Base-by-base conservation (phyloP, 2,888 invertebrate genomes). In the Oligia latruncula region DNA sequence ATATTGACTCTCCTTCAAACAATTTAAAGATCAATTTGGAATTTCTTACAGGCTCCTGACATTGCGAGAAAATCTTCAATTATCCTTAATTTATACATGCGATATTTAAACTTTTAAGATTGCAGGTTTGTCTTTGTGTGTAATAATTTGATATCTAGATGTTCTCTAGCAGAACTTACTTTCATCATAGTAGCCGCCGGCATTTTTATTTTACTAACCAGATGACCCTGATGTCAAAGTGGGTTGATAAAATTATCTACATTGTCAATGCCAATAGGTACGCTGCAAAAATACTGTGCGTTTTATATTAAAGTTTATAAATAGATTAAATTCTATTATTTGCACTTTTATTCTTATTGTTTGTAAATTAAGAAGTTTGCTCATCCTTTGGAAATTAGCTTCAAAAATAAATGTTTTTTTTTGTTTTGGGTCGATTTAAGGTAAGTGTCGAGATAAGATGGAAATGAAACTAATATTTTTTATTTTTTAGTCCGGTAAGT, bases 21-120 rank as follows among this genome's bases (percentile, higher is more conserved):
- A 85, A 70, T 82, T 85, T 90, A 92, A 87, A 90, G 91, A 90
- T 87, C 87, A 90, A 89, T 91, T 85, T 88, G 84, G 85, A 80
- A 74, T 46, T 67, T 71, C 55, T 35, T 80, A 65, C 78, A 75
- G 70, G 29, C 71, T 81, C 74, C 73, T 77, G 67, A 80, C 73
- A 81, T 82, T 71, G 81, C 86, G 79, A 82, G 67, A 80, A 81
- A 76, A 76, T 76, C 70, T 75, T 58, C 70, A 78, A 71, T 71
- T 77, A 80, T 64, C 60, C 70, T 35, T 62, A 65, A 76, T 77
- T 60, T 79, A 70, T 74, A 71, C 43, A 72, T 68, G 79, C 77
- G 70, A 76, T 81, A 71, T 72, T 68, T 35, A 80, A 77, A 80
- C 71, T 52, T 81, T 60, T 52, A 74, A 67, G 67, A 74, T 62